These are phyloP conservation scores for Drosophila burlai DNA, from an alignment of 1,140 invertebrate genomes.

Conservation along the genomic window DNA sequence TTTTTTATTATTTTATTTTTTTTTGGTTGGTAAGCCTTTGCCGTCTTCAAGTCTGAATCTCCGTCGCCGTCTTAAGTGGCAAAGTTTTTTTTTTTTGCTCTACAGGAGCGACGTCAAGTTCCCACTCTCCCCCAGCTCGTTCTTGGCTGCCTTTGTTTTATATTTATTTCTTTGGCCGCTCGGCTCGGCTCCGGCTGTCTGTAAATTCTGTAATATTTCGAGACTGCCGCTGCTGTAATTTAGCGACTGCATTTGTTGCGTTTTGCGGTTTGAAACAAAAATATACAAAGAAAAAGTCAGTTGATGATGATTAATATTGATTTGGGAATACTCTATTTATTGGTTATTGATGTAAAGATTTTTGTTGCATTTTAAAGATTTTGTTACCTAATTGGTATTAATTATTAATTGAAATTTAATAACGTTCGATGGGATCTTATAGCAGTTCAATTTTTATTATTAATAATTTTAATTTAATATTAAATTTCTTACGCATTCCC, in stretches of 20 bases:
- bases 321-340: conserved; percentile 8
- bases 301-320: not conserved
- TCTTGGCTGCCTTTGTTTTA: conserved; percentile 46
- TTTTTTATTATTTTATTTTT: conserved; percentile 3
- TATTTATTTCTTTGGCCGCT: conserved; percentile 22
- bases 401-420: no score
- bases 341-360: no score
- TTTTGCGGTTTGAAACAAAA: conserved; percentile 60
- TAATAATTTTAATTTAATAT: no score
- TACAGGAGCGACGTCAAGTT: conserved; percentile 40
- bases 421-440: no score
- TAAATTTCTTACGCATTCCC: no score
- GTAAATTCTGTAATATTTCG: conserved; percentile 68
- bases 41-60: conserved; percentile 54
- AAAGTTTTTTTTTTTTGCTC: conserved; percentile 49
- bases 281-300: not conserved
- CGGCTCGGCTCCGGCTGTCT: not conserved
- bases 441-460: no score
- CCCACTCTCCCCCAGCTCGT: not conserved
- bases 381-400: no score
- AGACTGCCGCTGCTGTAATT: conserved; percentile 55
- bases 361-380: no score
- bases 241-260: conserved; percentile 74
- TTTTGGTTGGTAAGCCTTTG: conserved; percentile 41
- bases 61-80: conserved; percentile 65